Conservation (phyloP, 2,797 vertebrate genomes). For the Sciurus carolinensis region DNA sequence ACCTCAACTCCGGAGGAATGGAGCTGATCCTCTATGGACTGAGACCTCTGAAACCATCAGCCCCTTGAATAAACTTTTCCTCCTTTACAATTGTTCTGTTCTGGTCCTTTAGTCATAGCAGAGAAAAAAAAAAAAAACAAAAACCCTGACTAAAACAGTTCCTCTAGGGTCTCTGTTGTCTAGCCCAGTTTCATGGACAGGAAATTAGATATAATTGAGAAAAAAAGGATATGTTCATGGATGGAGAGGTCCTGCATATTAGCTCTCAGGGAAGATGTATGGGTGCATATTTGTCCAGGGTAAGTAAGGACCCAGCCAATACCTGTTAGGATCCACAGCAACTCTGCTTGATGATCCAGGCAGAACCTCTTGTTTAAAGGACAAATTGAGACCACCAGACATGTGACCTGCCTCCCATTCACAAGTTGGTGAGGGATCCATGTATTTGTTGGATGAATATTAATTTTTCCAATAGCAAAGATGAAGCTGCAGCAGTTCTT, state of each 20-base stretch:
- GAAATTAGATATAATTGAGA: conserved; percentile 35
- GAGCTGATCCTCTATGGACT: too few relatives aligned
- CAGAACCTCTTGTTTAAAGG: conserved; percentile 25
- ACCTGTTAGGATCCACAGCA: background rate
- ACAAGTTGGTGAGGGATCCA: background rate
- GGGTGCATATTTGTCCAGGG: background rate
- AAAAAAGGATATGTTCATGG: background rate
- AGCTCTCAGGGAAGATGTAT: background rate
- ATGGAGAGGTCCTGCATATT: background rate
- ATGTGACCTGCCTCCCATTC: background rate
- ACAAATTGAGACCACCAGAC: background rate
- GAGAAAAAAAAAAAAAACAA: too few relatives aligned
- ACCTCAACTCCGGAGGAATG: too few relatives aligned
- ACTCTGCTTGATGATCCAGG: background rate
- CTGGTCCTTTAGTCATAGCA: too few relatives aligned
- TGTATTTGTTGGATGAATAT: background rate
- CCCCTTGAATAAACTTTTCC: too few relatives aligned
- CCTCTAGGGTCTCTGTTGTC: background rate
- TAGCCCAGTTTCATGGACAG: background rate
- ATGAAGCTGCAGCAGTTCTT: background rate
- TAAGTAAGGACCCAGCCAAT: background rate
- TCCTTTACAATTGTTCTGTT: too few relatives aligned
- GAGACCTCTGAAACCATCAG: too few relatives aligned
- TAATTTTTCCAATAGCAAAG: background rate
- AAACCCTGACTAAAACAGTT: too few relatives aligned